phyloP scores from a whole-genome alignment of 2,888 invertebrate species.

The Cryptocephalus primarius region DNA sequence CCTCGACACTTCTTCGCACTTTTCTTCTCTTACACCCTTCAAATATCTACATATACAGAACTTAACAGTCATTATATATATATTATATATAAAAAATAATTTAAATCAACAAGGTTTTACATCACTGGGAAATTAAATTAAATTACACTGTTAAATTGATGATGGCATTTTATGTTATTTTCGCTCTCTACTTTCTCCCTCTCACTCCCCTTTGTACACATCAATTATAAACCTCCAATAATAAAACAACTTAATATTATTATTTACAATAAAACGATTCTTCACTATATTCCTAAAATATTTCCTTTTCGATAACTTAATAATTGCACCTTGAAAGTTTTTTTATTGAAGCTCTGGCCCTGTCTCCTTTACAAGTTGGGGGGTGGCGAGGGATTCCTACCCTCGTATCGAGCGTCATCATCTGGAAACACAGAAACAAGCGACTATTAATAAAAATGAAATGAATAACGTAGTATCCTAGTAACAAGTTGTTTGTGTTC shows the following conservation, averaged over 20 bases:
- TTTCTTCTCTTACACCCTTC: conserved; percentile 4
- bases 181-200: conserved; percentile 1
- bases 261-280: not conserved
- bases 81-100: conserved; percentile 12
- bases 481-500: too few relatives aligned
- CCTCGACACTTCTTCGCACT: too few relatives aligned
- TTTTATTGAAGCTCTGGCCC: not conserved
- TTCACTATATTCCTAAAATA: conserved; percentile 4
- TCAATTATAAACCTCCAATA: conserved; percentile 24
- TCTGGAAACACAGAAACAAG: conserved; percentile 20
- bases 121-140: conserved; percentile 16
- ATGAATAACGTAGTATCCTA: too few relatives aligned
- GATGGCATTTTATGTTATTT: conserved; percentile 2
- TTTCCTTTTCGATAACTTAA: conserved; percentile 6
- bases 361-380: conserved; percentile 25
- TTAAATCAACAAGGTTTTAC: conserved; percentile 18
- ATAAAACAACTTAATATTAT: conserved; percentile 23
- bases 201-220: conserved; percentile 9
- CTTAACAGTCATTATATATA: conserved; percentile 4
- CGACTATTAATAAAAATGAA: too few relatives aligned
- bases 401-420: conserved; percentile 36
- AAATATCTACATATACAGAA: not conserved
- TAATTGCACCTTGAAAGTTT: conserved; percentile 17
- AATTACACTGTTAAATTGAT: conserved; percentile 3
- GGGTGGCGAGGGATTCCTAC: conserved; percentile 37